Evolutionary conservation across 2,888 invertebrate genomes (phyloP).

Genomic region (Yponomeuta cagnagella): DNA sequence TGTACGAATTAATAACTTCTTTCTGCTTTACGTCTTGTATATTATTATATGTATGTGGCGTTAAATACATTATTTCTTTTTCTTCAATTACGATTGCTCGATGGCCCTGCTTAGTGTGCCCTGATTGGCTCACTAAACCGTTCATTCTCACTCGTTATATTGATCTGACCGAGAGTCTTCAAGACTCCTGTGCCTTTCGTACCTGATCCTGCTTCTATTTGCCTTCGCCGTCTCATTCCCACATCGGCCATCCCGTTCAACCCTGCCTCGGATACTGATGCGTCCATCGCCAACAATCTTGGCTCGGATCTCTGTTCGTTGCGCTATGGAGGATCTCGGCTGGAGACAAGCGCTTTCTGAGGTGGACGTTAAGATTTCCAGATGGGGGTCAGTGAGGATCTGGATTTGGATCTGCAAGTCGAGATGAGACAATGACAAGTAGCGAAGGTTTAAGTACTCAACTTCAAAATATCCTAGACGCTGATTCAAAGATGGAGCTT

Average conservation of each 20-base stretch:
- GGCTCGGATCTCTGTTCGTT: constrained; percentile 36
- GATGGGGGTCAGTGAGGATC: constrained; percentile 75
- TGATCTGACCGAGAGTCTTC: not conserved
- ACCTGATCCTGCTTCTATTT: constrained; percentile 29
- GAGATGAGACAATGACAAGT: not conserved
- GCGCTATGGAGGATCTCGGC: constrained; percentile 39
- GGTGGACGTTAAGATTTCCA: constrained; percentile 39
- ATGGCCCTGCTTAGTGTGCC: too few species aligned
- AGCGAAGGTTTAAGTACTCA: too few species aligned
- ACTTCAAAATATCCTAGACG: too few species aligned
- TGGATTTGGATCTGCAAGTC: constrained; percentile 48
- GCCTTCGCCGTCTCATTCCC: constrained; percentile 28
- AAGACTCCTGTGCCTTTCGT: not conserved
- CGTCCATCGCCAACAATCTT: constrained; percentile 29
- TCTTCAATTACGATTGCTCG: too few species aligned
- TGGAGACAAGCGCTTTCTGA: constrained; percentile 39
- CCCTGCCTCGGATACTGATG: constrained; percentile 29
- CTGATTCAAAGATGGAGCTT: too few species aligned
- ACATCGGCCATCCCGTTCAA: constrained; percentile 33
- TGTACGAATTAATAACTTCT: too few species aligned
- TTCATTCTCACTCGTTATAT: not conserved
- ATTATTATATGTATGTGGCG: too few species aligned
- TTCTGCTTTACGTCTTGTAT: too few species aligned
- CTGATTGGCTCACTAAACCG: too few species aligned
- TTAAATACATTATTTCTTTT: too few species aligned